Evolutionary conservation across 2,113 vertebrate genomes (phyloP).

Genomic region (Marmota flaviventris): DNA sequence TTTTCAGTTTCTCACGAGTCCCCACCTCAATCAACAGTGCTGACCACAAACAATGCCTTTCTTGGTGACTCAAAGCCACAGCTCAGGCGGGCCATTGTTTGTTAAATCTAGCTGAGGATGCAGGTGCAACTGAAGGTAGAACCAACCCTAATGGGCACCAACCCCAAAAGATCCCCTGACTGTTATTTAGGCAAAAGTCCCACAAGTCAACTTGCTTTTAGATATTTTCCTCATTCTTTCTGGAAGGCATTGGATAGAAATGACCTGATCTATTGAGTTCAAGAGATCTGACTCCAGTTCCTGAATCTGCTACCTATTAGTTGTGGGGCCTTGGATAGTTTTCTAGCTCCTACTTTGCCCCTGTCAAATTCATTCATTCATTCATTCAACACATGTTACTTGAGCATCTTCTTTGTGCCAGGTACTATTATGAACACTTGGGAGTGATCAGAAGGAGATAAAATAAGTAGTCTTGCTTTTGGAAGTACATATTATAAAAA

Average conservation of each 20-base stretch:
- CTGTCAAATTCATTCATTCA: background rate
- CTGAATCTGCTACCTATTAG: background rate
- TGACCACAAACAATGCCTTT: constrained; percentile 12
- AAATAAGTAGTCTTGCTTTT: background rate
- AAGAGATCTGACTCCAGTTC: background rate
- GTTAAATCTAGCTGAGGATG: background rate
- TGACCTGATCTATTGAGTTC: background rate
- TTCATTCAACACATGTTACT: background rate
- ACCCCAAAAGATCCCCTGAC: background rate
- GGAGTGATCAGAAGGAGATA: background rate
- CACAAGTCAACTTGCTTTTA: background rate
- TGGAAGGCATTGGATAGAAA: background rate
- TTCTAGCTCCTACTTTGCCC: background rate
- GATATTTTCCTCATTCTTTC: background rate
- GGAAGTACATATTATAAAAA: background rate
- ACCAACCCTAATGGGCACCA: background rate
- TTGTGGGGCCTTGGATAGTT: background rate
- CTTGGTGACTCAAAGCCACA: constrained; percentile 57
- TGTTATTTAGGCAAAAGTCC: background rate
- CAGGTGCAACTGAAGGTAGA: background rate
- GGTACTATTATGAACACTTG: background rate
- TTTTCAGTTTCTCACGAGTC: constrained; percentile 53
- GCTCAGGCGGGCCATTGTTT: background rate
- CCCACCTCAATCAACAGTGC: constrained; percentile 53
- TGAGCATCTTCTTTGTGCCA: constrained; percentile 5